Evolutionary conservation across 2,888 invertebrate genomes (phyloP).

Genomic region (Leptinotarsa haldemani): DNA sequence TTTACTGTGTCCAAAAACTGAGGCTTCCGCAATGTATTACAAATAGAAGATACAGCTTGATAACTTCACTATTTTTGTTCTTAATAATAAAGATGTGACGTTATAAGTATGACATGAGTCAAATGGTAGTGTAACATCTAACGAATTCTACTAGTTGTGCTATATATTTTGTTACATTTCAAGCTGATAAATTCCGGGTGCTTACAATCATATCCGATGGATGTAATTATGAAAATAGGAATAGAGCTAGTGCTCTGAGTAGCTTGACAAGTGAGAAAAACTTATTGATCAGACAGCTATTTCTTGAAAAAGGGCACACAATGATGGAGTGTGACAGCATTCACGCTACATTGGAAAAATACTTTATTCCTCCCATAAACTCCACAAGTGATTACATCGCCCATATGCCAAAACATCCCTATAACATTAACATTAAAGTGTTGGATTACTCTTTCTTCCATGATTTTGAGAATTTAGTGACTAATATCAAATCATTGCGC

Average conservation of each 20-base stretch:
- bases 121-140: conserved; percentile 16
- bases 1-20: neutral
- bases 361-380: conserved; percentile 18
- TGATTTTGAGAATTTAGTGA: too few species aligned
- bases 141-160: neutral
- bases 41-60: conserved; percentile 19
- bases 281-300: conserved; percentile 13
- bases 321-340: conserved; percentile 13
- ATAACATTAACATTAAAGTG: too few species aligned
- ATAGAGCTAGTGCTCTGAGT: conserved; percentile 9
- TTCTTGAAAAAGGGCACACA: conserved; percentile 19
- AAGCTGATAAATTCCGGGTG: conserved; percentile 12
- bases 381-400: neutral
- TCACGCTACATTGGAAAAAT: conserved; percentile 19
- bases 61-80: conserved; percentile 20
- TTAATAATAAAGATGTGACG: neutral
- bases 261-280: conserved; percentile 14
- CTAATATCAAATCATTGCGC: too few species aligned
- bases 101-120: conserved; percentile 1
- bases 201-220: conserved; percentile 13
- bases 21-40: conserved; percentile 16
- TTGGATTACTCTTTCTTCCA: too few species aligned
- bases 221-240: conserved; percentile 15
- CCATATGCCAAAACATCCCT: too few species aligned
- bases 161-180: neutral